Base-by-base conservation (phyloP, 1,140 invertebrate species). In the Eriosoma lanigerum region DNA sequence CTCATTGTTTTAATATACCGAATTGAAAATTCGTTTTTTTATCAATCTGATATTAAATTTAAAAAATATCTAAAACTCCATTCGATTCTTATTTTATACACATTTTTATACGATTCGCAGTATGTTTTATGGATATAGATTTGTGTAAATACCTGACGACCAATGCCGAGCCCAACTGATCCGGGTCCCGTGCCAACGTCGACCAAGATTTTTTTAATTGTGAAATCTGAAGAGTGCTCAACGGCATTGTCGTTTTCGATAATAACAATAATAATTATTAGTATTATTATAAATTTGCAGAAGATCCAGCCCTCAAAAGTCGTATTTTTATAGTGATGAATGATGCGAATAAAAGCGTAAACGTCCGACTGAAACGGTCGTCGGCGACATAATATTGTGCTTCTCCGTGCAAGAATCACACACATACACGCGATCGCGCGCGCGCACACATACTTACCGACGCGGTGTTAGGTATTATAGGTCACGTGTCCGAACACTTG, bases 351-450 rank as follows among this genome's bases (percentile, higher is more conserved):
- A 46, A 68, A 72, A 8, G 68, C 48, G 46, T 72, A 70, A 38
- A 52, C 68, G 68, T 26, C 66, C 26, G 46, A 70, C 66, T 70
- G 66, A 70, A 70, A 70, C 66, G 32, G 32, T 8, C 50, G 66
- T 70, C 21, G 21, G 19, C 12, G 5, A 19, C 8, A 8, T 24
- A 4, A 3, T 6, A 24, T n/a, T n/a, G n/a, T 13, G 15, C n/a
- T 44, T 46, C 12, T 13, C 17, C 9, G 1, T 46, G 15, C 17
- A 68, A 68, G 64, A 68, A 68, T 68, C n/a, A 44, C 32, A 46
- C 29, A 32, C 58, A 62, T 13, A 4, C 26, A 17, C 26, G 15
- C 58, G 8, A 17, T n/a, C 29, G 1, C 60, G 19, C 29, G 19
- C 13, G 12, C 58, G 8, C 15, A 38, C 60, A 4, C 60, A n/a